A percentile compares a stretch with the other conserved stretches of the same genome.
These are phyloP conservation scores for Fulmarus glacialis DNA, from an alignment of 2,113 vertebrate species.

Conservation along the genomic window DNA sequence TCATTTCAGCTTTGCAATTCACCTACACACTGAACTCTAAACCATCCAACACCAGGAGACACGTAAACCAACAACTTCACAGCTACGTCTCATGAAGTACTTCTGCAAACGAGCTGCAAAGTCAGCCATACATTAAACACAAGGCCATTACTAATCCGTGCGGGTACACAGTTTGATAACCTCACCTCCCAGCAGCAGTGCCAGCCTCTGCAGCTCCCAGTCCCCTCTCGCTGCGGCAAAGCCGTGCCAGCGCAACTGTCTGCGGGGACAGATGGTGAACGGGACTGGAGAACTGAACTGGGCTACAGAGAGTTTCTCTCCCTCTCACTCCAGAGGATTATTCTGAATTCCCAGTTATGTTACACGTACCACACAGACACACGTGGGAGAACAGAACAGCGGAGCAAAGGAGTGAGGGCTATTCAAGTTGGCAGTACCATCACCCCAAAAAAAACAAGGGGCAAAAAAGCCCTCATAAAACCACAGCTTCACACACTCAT, in stretches of 20 bases:
- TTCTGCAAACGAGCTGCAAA: background rate
- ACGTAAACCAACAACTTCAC: background rate
- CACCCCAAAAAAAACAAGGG: background rate
- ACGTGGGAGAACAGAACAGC: accelerated
- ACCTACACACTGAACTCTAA: background rate
- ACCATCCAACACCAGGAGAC: background rate
- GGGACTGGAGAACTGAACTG: background rate
- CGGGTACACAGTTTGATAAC: background rate
- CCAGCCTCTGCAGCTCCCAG: background rate
- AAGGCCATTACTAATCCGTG: background rate
- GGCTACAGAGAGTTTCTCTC: background rate
- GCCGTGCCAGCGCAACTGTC: background rate
- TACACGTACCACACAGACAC: accelerated
- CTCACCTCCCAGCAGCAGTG: background rate
- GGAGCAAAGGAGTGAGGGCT: background rate
- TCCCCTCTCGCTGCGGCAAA: accelerated
- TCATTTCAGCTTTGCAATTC: background rate
- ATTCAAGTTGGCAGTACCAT: background rate
- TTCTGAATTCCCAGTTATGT: background rate
- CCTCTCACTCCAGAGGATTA: background rate
- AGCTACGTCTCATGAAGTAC: background rate
- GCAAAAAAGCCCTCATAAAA: background rate
- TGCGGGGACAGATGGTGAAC: background rate
- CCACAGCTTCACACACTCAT: background rate
- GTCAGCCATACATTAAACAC: background rate